Evolutionary conservation across 2,797 vertebrate genomes (phyloP).

Genomic region (Phalloptychus januarius): DNA sequence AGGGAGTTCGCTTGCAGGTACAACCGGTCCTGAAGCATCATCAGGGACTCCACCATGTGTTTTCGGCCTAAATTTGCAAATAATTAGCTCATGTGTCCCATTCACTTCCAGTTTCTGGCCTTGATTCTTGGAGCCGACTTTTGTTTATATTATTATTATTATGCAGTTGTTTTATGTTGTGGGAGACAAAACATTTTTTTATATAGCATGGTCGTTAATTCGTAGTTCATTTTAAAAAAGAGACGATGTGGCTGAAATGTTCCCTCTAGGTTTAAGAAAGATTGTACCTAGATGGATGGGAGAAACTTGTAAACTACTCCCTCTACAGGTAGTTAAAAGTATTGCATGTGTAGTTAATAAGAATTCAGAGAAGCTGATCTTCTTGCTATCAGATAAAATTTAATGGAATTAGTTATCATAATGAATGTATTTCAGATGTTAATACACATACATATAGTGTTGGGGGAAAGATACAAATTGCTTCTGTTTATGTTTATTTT

Average conservation of each 20-base stretch:
- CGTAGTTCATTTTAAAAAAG: neutral
- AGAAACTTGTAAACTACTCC: neutral
- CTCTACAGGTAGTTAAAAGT: neutral
- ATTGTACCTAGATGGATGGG: neutral
- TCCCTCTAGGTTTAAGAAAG: neutral
- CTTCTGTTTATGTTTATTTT: neutral
- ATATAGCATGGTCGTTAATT: neutral
- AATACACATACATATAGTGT: neutral
- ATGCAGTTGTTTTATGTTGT: neutral
- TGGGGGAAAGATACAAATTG: neutral
- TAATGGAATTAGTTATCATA: neutral
- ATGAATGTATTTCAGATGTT: neutral
- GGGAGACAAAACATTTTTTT: neutral
- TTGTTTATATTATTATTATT: neutral
- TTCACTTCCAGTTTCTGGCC: constrained; percentile 6
- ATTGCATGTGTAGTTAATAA: neutral
- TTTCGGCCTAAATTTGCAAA: constrained; percentile 22
- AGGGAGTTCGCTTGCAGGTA: constrained; percentile 47
- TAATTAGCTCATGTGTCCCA: constrained; percentile 17
- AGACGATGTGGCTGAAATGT: neutral
- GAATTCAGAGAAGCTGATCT: neutral
- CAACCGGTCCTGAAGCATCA: constrained; percentile 35
- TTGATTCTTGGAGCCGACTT: neutral
- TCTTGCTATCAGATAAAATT: neutral
- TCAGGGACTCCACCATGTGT: neutral